phyloP scores from a whole-genome alignment of 2,888 invertebrate genomes.

The Neocrepidodera transversa region DNA sequence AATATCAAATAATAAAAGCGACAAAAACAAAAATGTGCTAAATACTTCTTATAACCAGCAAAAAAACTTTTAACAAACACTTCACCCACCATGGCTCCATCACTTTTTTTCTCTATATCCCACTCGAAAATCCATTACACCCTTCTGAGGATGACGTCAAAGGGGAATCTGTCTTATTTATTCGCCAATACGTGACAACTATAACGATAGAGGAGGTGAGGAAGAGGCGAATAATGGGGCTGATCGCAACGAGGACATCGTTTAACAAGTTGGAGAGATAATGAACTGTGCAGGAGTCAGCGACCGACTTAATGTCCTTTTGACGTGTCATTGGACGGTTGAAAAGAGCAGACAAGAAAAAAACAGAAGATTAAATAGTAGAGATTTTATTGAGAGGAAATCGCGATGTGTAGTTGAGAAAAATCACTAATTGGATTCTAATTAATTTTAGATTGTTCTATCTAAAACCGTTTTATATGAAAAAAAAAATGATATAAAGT shows the following conservation, averaged over 20 bases:
- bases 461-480: too few species aligned
- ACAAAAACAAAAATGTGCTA: too few species aligned
- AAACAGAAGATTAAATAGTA: neutral
- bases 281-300: neutral
- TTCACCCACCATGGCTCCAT: too few species aligned
- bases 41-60: too few species aligned
- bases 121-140: conserved; percentile 1
- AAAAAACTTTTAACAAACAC: too few species aligned
- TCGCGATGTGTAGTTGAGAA: too few species aligned
- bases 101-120: too few species aligned
- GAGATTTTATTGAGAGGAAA: too few species aligned
- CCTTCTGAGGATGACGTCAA: neutral
- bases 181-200: conserved; percentile 7
- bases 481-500: too few species aligned
- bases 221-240: neutral
- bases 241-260: conserved; percentile 2
- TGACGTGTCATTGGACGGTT: neutral
- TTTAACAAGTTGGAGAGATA: conserved; percentile 10
- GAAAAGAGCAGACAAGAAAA: neutral
- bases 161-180: conserved; percentile 8
- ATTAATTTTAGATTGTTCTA: too few species aligned
- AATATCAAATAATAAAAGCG: too few species aligned
- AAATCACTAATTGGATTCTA: too few species aligned
- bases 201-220: neutral
- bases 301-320: conserved; percentile 8